Evolutionary conservation across 2,797 vertebrate genomes (phyloP).

Genomic region (Macroramphosus scolopax): DNA sequence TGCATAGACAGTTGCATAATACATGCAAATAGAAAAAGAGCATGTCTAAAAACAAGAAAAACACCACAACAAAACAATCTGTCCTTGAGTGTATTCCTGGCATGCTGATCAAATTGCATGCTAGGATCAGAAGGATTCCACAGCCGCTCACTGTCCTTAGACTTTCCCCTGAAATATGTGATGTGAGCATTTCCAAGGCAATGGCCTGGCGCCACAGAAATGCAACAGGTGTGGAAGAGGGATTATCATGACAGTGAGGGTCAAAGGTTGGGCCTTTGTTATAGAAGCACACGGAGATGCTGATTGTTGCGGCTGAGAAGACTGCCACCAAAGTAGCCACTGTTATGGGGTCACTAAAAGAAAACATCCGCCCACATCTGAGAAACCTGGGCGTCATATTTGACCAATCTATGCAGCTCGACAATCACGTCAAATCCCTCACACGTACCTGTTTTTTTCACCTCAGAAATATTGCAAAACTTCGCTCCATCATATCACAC

Average conservation of each 20-base stretch:
- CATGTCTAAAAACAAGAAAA: background rate
- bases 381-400: too few relatives aligned
- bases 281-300: too few relatives aligned
- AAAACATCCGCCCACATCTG: too few relatives aligned
- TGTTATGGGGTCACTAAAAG: too few relatives aligned
- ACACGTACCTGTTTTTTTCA: too few relatives aligned
- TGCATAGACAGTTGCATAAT: background rate
- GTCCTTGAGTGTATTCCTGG: constrained; percentile 47
- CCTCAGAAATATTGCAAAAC: too few relatives aligned
- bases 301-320: too few relatives aligned
- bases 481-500: too few relatives aligned
- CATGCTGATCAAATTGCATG: constrained; percentile 53
- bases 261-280: constrained; percentile 68
- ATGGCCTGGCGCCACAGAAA: constrained; percentile 53
- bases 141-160: constrained; percentile 49
- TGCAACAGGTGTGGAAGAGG: constrained; percentile 64
- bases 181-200: constrained; percentile 56
- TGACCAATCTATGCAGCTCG: too few relatives aligned
- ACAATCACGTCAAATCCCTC: too few relatives aligned
- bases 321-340: too few relatives aligned
- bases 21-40: background rate
- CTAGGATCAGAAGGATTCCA: constrained; percentile 63
- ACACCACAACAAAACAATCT: constrained; percentile 43
- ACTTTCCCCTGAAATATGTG: constrained; percentile 41
- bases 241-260: constrained; percentile 43